These are phyloP conservation scores for Atopsyche davidsoni DNA, from an alignment of 1,140 invertebrate genomes.

Conservation along the genomic window DNA sequence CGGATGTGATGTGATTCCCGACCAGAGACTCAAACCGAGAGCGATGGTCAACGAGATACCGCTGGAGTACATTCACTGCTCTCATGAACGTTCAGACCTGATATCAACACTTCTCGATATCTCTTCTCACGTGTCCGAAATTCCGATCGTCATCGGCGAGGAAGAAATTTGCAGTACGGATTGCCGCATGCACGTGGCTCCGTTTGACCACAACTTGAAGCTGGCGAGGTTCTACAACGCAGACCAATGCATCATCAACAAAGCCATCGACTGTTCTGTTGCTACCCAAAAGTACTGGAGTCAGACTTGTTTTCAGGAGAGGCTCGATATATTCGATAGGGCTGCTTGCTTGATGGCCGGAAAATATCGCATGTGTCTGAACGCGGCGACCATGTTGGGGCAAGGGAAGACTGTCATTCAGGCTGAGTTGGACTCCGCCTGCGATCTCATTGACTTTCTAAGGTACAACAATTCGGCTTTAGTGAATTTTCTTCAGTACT, in stretches of 20 bases:
- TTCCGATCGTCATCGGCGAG: conserved; percentile 83
- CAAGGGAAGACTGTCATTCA: conserved; percentile 88
- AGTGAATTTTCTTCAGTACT: no score
- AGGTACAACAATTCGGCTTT: no score
- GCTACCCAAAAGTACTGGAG: conserved; percentile 77
- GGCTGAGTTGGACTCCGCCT: conserved; percentile 77
- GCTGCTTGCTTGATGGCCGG: conserved; percentile 80
- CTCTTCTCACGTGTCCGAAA: no score
- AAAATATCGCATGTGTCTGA: conserved; percentile 75
- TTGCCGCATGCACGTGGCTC: conserved; percentile 60
- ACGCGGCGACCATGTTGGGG: conserved; percentile 90
- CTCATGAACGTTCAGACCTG: no score
- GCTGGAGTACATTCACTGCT: no score
- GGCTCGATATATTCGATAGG: conserved; percentile 65
- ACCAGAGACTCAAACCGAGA: no score
- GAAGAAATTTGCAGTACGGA: conserved; percentile 69
- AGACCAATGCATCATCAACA: conserved; percentile 63
- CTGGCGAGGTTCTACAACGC: conserved; percentile 84
- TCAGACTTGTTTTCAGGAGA: conserved; percentile 59
- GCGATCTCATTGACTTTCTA: neutral
- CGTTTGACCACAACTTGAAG: conserved; percentile 74
- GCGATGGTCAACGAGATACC: no score
- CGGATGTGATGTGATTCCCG: no score
- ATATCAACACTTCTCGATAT: no score
- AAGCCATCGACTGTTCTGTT: conserved; percentile 69